Evolutionary conservation across 2,888 invertebrate species (phyloP).

Genomic region (Ctena decussata): DNA sequence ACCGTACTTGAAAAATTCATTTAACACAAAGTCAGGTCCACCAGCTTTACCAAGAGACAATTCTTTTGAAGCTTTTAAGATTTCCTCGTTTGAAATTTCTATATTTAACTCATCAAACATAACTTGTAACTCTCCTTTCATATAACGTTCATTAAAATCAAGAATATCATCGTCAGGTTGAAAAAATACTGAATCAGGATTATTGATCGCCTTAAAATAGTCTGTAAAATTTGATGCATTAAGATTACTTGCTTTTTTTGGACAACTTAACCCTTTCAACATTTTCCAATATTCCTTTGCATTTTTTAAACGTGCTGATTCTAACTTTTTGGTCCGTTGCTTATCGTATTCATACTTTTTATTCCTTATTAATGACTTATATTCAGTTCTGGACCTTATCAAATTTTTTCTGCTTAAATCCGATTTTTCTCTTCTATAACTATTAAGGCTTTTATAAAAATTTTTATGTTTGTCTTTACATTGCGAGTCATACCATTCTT

Average conservation of each 20-base stretch:
- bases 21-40: not conserved
- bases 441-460: slow-evolving; percentile 7
- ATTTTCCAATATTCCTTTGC: slow-evolving; percentile 19
- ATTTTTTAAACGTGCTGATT: slow-evolving; percentile 5
- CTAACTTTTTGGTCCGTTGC: slow-evolving; percentile 9
- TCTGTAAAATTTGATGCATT: not conserved
- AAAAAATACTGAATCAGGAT: not conserved
- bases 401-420: not conserved
- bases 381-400: not conserved
- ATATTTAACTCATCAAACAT: not conserved
- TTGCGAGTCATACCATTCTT: slow-evolving; percentile 18
- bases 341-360: not conserved
- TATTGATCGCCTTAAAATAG: not conserved
- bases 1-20: not conserved
- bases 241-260: not conserved
- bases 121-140: not conserved
- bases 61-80: not conserved
- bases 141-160: not conserved
- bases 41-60: not conserved
- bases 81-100: not conserved
- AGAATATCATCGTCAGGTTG: not conserved
- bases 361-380: not conserved
- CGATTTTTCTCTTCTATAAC: not conserved
- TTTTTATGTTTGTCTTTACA: not conserved
- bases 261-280: not conserved